Evolutionary conservation across 2,797 vertebrate species (phyloP).

Genomic region (Garrulus glandarius): DNA sequence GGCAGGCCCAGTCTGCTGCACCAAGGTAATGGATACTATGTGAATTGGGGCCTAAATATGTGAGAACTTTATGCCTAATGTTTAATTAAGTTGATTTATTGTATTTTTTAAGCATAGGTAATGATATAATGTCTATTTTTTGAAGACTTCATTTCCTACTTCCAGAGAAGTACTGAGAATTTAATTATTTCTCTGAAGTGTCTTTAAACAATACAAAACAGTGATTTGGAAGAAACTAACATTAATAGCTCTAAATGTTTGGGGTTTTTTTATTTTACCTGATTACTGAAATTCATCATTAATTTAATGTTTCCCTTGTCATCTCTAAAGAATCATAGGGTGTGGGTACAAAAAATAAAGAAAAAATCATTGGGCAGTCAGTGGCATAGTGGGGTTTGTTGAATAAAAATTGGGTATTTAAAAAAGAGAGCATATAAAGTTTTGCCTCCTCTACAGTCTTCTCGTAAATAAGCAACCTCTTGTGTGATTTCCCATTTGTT

Average conservation of each 20-base stretch:
- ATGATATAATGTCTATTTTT: neutral
- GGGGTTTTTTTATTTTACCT: neutral
- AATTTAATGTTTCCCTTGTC: neutral
- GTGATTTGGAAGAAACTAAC: neutral
- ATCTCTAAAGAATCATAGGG: neutral
- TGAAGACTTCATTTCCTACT: neutral
- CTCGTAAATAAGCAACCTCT: neutral
- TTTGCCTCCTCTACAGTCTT: neutral
- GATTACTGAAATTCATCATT: neutral
- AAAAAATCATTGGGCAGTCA: neutral
- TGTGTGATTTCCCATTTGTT: neutral
- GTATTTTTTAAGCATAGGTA: neutral
- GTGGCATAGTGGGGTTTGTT: neutral
- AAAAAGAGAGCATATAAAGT: neutral
- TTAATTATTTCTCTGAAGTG: neutral
- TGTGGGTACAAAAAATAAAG: neutral
- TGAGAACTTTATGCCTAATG: neutral
- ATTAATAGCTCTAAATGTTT: neutral
- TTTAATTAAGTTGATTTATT: constrained; percentile 8
- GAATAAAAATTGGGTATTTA: neutral
- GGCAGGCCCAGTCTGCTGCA: neutral
- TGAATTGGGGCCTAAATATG: neutral
- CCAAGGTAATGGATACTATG: neutral
- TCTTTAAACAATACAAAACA: neutral
- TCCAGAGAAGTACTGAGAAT: neutral